Conservation (phyloP, 1,140 invertebrate species). For the Pseudomyrmex cubaensis region DNA sequence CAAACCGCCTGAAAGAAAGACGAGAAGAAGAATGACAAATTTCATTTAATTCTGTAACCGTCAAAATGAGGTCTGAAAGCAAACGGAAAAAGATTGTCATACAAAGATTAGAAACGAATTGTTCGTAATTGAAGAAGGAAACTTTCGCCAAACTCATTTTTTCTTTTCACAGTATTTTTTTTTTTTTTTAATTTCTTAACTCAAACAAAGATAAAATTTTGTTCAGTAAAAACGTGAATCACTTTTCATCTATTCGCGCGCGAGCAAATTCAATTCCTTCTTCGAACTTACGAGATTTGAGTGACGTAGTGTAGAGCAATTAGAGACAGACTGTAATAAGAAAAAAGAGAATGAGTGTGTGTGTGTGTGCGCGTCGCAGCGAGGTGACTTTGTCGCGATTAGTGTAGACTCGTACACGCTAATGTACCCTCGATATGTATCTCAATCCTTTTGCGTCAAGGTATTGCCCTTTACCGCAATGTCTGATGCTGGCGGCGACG, state of each 20-base stretch:
- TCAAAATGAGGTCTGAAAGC: background rate
- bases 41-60: background rate
- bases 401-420: slow-evolving; percentile 43
- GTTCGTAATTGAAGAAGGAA: background rate
- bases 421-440: slow-evolving; percentile 52
- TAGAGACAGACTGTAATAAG: background rate
- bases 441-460: slow-evolving; percentile 63
- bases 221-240: too few species aligned
- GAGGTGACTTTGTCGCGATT: slow-evolving; percentile 5
- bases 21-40: slow-evolving; percentile 22
- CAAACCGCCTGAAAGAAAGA: slow-evolving; percentile 89
- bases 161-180: too few species aligned
- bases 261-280: background rate
- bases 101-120: slow-evolving; percentile 3
- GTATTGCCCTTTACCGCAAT: slow-evolving; percentile 89
- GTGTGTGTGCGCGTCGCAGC: background rate
- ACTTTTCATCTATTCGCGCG: too few species aligned
- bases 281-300: slow-evolving; percentile 6
- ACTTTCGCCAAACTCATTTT: too few species aligned
- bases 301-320: slow-evolving; percentile 24
- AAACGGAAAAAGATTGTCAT: slow-evolving; percentile 16
- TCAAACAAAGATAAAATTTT: too few species aligned
- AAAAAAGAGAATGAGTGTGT: background rate
- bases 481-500: slow-evolving; percentile 94
- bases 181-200: too few species aligned